These are phyloP conservation scores for Tylochromis polylepis DNA, from an alignment of 2,113 vertebrate genomes.

Conservation along the genomic window DNA sequence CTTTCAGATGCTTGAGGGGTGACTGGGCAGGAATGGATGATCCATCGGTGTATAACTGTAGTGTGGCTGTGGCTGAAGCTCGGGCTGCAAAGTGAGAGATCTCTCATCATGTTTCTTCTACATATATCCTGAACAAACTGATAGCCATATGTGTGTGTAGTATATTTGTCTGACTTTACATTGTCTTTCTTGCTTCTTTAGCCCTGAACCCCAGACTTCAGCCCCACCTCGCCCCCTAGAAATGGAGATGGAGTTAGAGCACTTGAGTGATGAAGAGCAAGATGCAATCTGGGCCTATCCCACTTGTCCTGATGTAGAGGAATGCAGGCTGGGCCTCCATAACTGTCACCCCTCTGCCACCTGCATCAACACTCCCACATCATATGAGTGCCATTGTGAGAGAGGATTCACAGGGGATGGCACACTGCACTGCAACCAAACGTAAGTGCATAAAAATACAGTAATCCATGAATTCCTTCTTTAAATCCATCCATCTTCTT, in stretches of 20 bases:
- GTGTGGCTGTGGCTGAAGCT: slow-evolving; percentile 78
- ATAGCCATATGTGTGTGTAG: background rate
- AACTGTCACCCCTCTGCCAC: slow-evolving; percentile 82
- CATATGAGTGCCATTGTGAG: slow-evolving; percentile 88
- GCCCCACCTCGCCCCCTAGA: slow-evolving; percentile 72
- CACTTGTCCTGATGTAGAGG: slow-evolving; percentile 87
- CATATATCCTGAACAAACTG: background rate
- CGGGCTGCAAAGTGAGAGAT: slow-evolving; percentile 69
- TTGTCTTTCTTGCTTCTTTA: slow-evolving; percentile 1
- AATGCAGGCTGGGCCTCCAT: slow-evolving; percentile 85
- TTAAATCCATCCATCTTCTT: too few relatives aligned
- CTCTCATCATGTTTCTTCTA: background rate
- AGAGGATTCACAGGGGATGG: slow-evolving; percentile 87
- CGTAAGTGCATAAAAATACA: slow-evolving; percentile 69
- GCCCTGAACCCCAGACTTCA: slow-evolving; percentile 74
- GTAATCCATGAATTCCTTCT: background rate
- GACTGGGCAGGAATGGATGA: slow-evolving; percentile 84
- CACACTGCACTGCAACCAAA: slow-evolving; percentile 84
- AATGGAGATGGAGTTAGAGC: slow-evolving; percentile 72
- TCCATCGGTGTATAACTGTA: slow-evolving; percentile 76
- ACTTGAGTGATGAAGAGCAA: slow-evolving; percentile 62
- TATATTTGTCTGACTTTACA: background rate
- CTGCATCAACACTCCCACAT: slow-evolving; percentile 87
- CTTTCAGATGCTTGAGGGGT: slow-evolving; percentile 81
- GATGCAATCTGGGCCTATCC: slow-evolving; percentile 86